Percentiles rank a stretch among this genome's conserved stretches.
These are phyloP conservation scores for Phenganax stokvisi DNA, from an alignment of 92 coral and sea anemone species.

Conservation along the genomic window DNA sequence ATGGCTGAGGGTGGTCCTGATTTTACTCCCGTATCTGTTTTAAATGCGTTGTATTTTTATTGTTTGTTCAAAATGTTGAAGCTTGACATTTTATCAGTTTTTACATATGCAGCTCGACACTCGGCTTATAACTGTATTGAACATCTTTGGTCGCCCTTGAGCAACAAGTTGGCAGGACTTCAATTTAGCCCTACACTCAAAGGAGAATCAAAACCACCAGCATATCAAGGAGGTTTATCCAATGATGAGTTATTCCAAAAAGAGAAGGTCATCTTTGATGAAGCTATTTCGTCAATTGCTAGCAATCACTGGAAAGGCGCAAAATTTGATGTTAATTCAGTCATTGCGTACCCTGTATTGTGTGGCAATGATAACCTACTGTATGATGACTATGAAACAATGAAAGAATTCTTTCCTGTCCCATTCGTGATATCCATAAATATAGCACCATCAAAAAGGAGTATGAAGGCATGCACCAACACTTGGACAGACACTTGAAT, in stretches of 20 bases:
- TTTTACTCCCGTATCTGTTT: slow-evolving; percentile 1
- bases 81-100: not conserved
- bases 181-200: slow-evolving; percentile 10
- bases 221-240: slow-evolving; percentile 27
- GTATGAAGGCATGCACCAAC: slow-evolving; percentile 18
- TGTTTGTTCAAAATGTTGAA: not conserved
- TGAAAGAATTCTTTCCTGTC: slow-evolving; percentile 17
- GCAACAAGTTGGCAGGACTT: slow-evolving; percentile 30
- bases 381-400: slow-evolving; percentile 24
- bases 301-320: slow-evolving; percentile 10
- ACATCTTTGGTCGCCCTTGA: slow-evolving; percentile 9
- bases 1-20: slow-evolving; percentile 30
- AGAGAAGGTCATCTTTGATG: slow-evolving; percentile 19
- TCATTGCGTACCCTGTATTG: slow-evolving; percentile 13
- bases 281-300: slow-evolving; percentile 15
- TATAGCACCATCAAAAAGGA: not conserved
- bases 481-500: slow-evolving; percentile 10
- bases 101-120: not conserved
- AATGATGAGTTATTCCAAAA: slow-evolving; percentile 18
- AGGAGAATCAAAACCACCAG: slow-evolving; percentile 35
- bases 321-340: slow-evolving; percentile 17
- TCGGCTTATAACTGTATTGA: not conserved
- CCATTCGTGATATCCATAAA: slow-evolving; percentile 1
- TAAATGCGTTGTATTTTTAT: not conserved
- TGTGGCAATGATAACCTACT: slow-evolving; percentile 14